Evolutionary conservation across 2,113 vertebrate genomes (phyloP).

Genomic region (Isichthys henryi): DNA sequence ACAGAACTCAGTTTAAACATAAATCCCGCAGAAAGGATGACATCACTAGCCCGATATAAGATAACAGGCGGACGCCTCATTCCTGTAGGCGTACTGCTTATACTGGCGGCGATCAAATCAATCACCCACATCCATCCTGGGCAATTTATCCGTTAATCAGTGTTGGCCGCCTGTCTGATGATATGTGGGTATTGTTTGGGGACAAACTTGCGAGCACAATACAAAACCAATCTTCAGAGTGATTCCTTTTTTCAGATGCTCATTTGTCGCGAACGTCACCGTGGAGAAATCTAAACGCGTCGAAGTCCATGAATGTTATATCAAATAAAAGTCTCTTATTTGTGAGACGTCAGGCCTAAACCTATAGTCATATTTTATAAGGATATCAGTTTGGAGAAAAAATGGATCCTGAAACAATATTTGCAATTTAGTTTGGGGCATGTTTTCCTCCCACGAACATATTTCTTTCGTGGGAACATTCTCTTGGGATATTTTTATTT

Average conservation of each 20-base stretch:
- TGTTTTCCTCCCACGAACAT: conserved; percentile 32
- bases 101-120: background rate
- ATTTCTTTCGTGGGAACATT: conserved; percentile 35
- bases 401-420: conserved; percentile 40
- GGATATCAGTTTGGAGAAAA: conserved; percentile 46
- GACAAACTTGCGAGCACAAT: conserved; percentile 18
- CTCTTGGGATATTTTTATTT: conserved; percentile 38
- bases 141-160: conserved; percentile 12
- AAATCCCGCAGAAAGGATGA: background rate
- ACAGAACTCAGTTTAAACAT: background rate
- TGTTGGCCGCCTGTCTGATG: background rate
- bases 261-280: conserved; percentile 56
- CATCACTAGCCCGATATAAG: background rate
- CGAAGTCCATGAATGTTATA: conserved; percentile 35
- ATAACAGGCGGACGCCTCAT: background rate
- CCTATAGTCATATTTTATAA: conserved; percentile 28
- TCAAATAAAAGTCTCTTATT: conserved; percentile 33
- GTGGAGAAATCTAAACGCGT: conserved; percentile 42
- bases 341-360: conserved; percentile 25
- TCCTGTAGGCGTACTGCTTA: background rate
- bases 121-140: background rate
- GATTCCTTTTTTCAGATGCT: conserved; percentile 38
- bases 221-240: conserved; percentile 49
- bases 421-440: conserved; percentile 36
- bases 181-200: conserved; percentile 5